Conservation (phyloP, 2,888 invertebrate species). For the Microplitis manilae region DNA sequence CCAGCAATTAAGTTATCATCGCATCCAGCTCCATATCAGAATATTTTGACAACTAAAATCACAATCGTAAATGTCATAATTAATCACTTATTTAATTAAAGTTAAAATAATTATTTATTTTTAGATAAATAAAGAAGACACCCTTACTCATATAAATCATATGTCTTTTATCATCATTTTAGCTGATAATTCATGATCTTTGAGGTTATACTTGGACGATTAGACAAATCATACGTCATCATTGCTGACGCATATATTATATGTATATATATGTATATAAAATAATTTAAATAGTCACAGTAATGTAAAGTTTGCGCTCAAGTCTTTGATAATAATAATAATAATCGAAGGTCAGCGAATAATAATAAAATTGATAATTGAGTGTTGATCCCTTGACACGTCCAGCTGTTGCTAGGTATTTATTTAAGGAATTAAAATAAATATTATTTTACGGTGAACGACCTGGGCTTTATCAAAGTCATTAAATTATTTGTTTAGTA, state of each 20-base stretch:
- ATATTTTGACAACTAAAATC: neutral
- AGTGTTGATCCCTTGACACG: neutral
- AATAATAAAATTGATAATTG: neutral
- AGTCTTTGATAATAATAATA: neutral
- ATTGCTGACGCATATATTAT: neutral
- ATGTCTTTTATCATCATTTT: neutral
- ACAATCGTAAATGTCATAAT: neutral
- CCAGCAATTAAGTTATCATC: neutral
- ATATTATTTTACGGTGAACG: constrained; percentile 40
- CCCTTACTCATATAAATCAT: constrained; percentile 8
- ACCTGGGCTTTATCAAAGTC: constrained; percentile 44
- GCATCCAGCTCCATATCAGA: neutral
- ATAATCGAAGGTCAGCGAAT: neutral
- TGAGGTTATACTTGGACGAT: constrained; percentile 23
- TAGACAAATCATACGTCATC: constrained; percentile 11
- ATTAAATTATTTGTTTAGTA: constrained; percentile 42
- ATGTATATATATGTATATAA: neutral
- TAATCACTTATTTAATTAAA: neutral
- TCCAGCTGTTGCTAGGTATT: neutral
- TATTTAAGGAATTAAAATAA: neutral
- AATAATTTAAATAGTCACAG: neutral
- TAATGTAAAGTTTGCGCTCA: neutral
- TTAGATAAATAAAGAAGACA: constrained; percentile 14
- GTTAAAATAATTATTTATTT: neutral
- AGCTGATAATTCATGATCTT: constrained; percentile 9